Evolutionary conservation across 2,888 invertebrate species (phyloP).

Genomic region (Andrena trimmerana): DNA sequence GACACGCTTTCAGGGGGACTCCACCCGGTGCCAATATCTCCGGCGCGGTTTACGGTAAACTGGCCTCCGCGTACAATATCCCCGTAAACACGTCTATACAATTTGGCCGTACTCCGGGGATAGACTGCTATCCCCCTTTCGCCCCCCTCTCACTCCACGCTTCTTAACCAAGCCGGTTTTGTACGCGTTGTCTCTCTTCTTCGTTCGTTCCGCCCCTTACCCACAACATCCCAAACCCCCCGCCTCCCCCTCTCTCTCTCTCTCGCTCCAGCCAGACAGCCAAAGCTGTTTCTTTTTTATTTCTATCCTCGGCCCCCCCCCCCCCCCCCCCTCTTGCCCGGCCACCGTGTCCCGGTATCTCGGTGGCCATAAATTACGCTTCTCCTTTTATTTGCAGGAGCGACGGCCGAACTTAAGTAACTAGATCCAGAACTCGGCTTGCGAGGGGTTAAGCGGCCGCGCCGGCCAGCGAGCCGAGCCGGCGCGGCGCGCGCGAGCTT

Average conservation of each 20-base stretch:
- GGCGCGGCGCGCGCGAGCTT: no score
- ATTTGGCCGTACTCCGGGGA: background rate
- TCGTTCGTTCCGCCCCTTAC: background rate
- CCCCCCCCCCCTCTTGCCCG: constrained; percentile 39
- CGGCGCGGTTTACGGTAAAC: constrained; percentile 29
- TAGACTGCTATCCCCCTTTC: constrained; percentile 11
- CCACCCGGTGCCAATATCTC: constrained; percentile 38
- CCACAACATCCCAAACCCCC: no score
- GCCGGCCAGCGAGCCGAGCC: background rate
- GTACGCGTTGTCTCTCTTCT: background rate
- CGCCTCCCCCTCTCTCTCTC: background rate
- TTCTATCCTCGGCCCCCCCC: constrained; percentile 41
- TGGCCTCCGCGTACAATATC: constrained; percentile 6
- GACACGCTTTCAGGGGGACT: constrained; percentile 33
- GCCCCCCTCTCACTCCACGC: background rate
- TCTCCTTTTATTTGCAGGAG: constrained; percentile 72
- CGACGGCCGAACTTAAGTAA: constrained; percentile 72
- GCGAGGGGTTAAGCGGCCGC: constrained; percentile 71
- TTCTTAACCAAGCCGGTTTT: background rate
- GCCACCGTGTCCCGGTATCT: constrained; percentile 60
- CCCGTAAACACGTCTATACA: constrained; percentile 14
- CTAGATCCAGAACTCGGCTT: constrained; percentile 68
- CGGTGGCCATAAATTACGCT: constrained; percentile 70
- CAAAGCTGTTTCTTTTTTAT: constrained; percentile 50
- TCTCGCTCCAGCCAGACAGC: background rate